A percentile compares a stretch with the other conserved stretches of the same genome.
Evolutionary conservation across 2,797 vertebrate genomes (phyloP).

Genomic region (Gouania willdenowi): DNA sequence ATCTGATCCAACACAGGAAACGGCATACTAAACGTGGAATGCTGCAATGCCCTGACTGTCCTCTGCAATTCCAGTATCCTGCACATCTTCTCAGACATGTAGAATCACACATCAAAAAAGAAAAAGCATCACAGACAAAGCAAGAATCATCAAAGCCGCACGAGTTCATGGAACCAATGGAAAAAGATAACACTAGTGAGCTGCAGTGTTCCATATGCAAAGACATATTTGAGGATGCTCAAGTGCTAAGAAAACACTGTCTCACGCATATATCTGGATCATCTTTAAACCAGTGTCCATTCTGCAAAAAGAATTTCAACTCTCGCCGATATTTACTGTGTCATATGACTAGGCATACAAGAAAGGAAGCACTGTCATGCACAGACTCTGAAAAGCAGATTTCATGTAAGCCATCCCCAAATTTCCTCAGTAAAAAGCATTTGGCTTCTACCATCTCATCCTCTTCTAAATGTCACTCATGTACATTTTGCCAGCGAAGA

Average conservation of each 20-base stretch:
- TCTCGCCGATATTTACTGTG: slow-evolving; percentile 57
- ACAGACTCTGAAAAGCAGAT: slow-evolving; percentile 66
- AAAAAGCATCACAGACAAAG: slow-evolving; percentile 21
- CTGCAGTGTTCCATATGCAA: slow-evolving; percentile 68
- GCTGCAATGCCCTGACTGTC: slow-evolving; percentile 76
- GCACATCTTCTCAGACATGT: slow-evolving; percentile 69
- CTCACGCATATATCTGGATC: slow-evolving; percentile 61
- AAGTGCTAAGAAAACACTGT: slow-evolving; percentile 64
- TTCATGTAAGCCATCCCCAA: slow-evolving; percentile 41
- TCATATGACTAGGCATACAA: slow-evolving; percentile 71
- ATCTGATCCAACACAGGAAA: slow-evolving; percentile 72
- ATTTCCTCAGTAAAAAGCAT: slow-evolving; percentile 62
- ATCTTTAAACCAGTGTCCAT: slow-evolving; percentile 63
- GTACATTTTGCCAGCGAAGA: slow-evolving; percentile 54
- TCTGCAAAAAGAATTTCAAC: slow-evolving; percentile 59
- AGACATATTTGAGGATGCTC: slow-evolving; percentile 52
- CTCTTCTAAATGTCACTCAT: background rate
- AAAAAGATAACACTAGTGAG: slow-evolving; percentile 9
- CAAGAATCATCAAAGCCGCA: slow-evolving; percentile 3
- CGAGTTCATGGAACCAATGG: slow-evolving; percentile 8
- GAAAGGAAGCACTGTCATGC: slow-evolving; percentile 68
- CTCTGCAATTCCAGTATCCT: slow-evolving; percentile 66
- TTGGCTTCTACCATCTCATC: background rate
- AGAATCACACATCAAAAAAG: slow-evolving; percentile 40
- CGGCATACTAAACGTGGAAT: slow-evolving; percentile 64